Evolutionary conservation across 2,797 vertebrate species (phyloP).

Genomic region (Alexandromys oeconomus): DNA sequence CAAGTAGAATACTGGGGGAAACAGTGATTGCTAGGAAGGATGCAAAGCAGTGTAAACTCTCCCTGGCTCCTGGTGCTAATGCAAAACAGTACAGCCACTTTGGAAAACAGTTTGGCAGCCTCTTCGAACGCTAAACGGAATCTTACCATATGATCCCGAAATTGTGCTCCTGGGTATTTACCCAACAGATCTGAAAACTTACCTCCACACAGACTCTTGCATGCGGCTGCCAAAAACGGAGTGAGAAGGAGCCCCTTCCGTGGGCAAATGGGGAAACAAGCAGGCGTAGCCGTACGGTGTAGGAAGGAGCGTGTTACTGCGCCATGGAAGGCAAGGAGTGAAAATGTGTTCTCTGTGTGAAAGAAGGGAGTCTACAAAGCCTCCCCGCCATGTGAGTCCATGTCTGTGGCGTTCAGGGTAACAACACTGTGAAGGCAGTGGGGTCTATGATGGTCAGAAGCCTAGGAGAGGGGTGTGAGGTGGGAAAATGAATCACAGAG

Average conservation of each 20-base stretch:
- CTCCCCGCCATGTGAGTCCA: not conserved
- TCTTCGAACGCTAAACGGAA: not conserved
- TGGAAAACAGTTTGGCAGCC: not conserved
- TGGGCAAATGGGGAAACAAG: not conserved
- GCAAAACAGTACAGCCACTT: not conserved
- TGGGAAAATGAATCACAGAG: not conserved
- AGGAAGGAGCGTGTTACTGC: not conserved
- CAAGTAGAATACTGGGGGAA: not conserved
- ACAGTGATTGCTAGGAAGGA: not conserved
- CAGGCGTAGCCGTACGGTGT: not conserved
- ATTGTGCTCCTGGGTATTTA: not conserved
- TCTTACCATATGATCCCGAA: conserved; percentile 2
- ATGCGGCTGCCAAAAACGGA: not conserved
- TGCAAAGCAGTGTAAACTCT: not conserved
- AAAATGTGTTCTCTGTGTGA: not conserved
- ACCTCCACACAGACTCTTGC: not conserved
- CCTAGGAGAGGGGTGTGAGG: not conserved
- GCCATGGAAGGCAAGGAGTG: not conserved
- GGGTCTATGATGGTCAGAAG: not conserved
- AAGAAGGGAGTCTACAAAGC: not conserved
- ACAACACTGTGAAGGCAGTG: not conserved
- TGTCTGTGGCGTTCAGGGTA: not conserved
- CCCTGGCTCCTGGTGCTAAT: not conserved
- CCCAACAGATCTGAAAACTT: not conserved
- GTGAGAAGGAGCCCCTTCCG: not conserved